Evolutionary conservation across 2,113 vertebrate species (phyloP).

Genomic region (Perca schrenkii): DNA sequence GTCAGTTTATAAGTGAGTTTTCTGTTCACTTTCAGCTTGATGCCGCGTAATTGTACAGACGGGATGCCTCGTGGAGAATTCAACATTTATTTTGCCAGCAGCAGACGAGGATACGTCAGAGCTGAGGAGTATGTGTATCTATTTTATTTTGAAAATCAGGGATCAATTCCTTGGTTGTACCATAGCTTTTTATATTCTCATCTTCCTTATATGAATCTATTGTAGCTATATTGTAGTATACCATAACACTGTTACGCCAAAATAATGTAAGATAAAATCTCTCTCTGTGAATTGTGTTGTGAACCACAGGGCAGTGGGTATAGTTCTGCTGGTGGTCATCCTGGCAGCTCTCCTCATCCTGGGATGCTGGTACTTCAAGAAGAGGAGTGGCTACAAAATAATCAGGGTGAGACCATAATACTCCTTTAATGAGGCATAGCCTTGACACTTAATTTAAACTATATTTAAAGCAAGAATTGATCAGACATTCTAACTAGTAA

Average conservation of each 20-base stretch:
- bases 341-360: slow-evolving; percentile 89
- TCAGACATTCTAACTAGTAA: background rate
- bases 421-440: background rate
- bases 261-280: background rate
- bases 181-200: background rate
- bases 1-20: slow-evolving; percentile 2
- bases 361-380: slow-evolving; percentile 93
- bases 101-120: slow-evolving; percentile 76
- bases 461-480: too few relatives aligned
- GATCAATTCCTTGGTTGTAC: background rate
- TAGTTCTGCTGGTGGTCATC: slow-evolving; percentile 89
- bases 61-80: slow-evolving; percentile 85
- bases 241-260: background rate
- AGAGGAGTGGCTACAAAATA: slow-evolving; percentile 90
- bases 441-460: background rate
- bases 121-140: slow-evolving; percentile 81
- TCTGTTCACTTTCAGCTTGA: slow-evolving; percentile 63
- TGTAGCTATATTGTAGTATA: background rate
- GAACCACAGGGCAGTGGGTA: slow-evolving; percentile 87
- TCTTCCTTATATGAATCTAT: background rate
- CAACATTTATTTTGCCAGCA: slow-evolving; percentile 84
- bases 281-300: slow-evolving; percentile 43
- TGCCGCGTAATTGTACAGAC: slow-evolving; percentile 67
- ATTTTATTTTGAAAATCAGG: slow-evolving; percentile 8
- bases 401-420: slow-evolving; percentile 85